phyloP scores from a whole-genome alignment of 2,888 invertebrate species.

The Lepidochitona cinerea region DNA sequence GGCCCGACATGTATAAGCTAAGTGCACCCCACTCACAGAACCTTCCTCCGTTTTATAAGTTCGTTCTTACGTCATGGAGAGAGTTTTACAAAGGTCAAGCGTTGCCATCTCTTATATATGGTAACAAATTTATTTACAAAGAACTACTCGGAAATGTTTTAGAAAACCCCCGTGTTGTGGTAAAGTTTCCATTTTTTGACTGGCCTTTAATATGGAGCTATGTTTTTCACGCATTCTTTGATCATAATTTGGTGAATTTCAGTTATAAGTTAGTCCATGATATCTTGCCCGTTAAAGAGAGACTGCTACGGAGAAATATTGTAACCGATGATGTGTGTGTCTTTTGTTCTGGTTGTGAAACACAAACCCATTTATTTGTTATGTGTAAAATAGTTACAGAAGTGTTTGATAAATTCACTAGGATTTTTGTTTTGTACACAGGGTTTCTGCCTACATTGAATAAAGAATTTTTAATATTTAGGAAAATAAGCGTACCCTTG shows the following conservation, averaged over 20 bases:
- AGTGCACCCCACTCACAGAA: not conserved
- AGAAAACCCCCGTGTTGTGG: not conserved
- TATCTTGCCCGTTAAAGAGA: not conserved
- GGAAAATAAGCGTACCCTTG: too few relatives aligned
- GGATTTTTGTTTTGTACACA: not conserved
- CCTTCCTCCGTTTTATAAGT: not conserved
- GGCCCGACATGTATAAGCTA: not conserved
- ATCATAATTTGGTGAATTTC: conserved; percentile 1
- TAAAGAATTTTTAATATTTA: too few relatives aligned
- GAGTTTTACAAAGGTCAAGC: not conserved
- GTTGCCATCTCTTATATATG: not conserved
- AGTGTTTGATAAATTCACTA: not conserved
- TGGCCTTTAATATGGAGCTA: not conserved
- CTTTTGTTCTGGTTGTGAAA: not conserved
- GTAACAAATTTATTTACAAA: not conserved
- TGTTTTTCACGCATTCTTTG: not conserved
- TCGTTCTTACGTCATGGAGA: not conserved
- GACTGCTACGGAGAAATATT: not conserved
- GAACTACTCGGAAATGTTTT: not conserved
- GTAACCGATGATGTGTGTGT: not conserved
- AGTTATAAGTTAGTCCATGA: not conserved
- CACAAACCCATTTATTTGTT: not conserved
- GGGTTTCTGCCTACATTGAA: too few relatives aligned
- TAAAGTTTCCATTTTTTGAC: not conserved
- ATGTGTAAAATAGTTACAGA: not conserved